Evolutionary conservation across 2,797 vertebrate species (phyloP).

Genomic region (Sylvilagus floridanus): DNA sequence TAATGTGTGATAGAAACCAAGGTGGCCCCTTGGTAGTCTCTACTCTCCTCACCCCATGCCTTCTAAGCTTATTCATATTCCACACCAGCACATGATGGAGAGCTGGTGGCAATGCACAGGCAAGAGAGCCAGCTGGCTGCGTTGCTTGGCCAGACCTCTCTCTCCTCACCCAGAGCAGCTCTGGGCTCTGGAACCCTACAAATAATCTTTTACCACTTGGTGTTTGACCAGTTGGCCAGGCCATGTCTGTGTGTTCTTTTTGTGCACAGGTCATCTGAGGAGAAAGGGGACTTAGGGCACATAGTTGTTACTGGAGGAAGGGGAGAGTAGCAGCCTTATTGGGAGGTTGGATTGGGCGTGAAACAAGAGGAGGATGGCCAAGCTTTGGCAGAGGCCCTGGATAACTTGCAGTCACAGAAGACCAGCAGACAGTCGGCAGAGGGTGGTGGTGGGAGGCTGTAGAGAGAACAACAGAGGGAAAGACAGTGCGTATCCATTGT

Average conservation of each 20-base stretch:
- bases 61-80: background rate
- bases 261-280: constrained; percentile 78
- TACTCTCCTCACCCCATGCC: background rate
- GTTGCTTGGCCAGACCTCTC: constrained; percentile 63
- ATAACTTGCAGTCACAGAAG: constrained; percentile 47
- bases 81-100: background rate
- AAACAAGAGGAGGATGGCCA: constrained; percentile 14
- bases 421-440: constrained; percentile 49
- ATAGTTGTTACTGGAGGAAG: background rate
- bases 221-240: constrained; percentile 72
- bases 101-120: constrained; percentile 45
- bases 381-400: constrained; percentile 19
- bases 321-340: background rate
- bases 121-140: constrained; percentile 80
- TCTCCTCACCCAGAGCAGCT: constrained; percentile 57
- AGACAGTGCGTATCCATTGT: background rate
- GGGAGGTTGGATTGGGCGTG: background rate
- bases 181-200: constrained; percentile 65
- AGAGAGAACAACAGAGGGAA: background rate
- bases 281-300: constrained; percentile 57
- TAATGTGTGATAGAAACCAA: background rate
- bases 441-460: background rate
- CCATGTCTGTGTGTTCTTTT: background rate
- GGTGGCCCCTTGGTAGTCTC: background rate
- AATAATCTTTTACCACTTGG: constrained; percentile 71